Conservation (phyloP, 2,888 invertebrate genomes). For the Hypselothyrea guttata region DNA sequence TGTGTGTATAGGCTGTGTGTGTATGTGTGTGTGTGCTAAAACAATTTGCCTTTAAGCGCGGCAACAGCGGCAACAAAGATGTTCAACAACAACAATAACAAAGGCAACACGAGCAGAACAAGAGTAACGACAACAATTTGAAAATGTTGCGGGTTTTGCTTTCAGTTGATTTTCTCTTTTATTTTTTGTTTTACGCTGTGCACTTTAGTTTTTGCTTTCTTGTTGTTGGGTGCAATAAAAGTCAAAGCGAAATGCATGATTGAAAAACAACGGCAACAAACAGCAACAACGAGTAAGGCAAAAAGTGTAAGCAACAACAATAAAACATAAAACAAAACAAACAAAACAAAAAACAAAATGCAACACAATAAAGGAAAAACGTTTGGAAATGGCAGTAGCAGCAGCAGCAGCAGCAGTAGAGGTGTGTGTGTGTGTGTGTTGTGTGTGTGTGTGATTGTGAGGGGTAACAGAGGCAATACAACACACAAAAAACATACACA, state of each 20-base stretch:
- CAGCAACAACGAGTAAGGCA: conserved; percentile 8
- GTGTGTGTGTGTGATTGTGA: no score
- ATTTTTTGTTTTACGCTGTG: conserved; percentile 15
- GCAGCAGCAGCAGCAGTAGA: conserved; percentile 8
- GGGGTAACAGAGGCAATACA: background rate
- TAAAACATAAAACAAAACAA: conserved; percentile 1
- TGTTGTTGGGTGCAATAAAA: conserved; percentile 58
- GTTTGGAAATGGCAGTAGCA: conserved; percentile 7
- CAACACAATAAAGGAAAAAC: conserved; percentile 44
- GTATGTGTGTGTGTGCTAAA: conserved; percentile 30
- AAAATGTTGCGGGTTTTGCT: conserved; percentile 59
- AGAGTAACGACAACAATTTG: conserved; percentile 41
- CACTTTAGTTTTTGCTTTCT: conserved; percentile 9
- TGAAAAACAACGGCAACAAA: conserved; percentile 55
- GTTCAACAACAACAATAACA: conserved; percentile 39
- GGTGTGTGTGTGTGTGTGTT: no score
- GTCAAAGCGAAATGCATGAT: conserved; percentile 74
- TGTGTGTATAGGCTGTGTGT: conserved; percentile 22
- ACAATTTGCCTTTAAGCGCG: conserved; percentile 56
- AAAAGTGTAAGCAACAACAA: conserved; percentile 1
- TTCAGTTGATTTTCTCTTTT: conserved; percentile 25
- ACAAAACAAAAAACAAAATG: conserved; percentile 30
- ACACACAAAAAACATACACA: conserved; percentile 11
- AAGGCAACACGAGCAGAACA: conserved; percentile 13
- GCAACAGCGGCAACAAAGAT: conserved; percentile 54